Percentiles rank a stretch among this genome's conserved stretches.
Evolutionary conservation across 2,888 invertebrate genomes (phyloP).

Genomic region (Andrena camellia): DNA sequence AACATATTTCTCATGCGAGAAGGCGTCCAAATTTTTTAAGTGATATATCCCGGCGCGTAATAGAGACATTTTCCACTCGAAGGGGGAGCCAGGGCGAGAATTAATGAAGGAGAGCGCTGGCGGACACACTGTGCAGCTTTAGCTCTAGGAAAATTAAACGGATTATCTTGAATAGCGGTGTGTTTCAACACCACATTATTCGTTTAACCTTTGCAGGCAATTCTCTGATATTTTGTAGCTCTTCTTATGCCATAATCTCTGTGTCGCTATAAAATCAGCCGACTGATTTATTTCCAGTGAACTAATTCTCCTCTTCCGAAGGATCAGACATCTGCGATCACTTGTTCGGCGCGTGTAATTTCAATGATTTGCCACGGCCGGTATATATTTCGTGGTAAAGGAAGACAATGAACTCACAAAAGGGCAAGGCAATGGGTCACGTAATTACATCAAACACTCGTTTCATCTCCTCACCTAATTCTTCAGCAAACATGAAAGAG

Average conservation of each 20-base stretch:
- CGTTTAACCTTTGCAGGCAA: constrained; percentile 2
- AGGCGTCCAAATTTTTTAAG: constrained; percentile 2
- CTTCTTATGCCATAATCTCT: neutral
- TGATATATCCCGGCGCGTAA: constrained; percentile 1
- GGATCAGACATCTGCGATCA: neutral
- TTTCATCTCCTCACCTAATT: constrained; percentile 3
- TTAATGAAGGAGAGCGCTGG: constrained; percentile 25
- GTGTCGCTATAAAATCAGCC: constrained; percentile 7
- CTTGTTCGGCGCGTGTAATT: neutral
- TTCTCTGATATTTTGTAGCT: constrained; percentile 1
- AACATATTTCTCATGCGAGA: constrained; percentile 2
- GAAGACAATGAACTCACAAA: neutral
- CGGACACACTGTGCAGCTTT: constrained; percentile 12
- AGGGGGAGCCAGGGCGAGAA: constrained; percentile 17
- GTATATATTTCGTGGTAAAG: neutral
- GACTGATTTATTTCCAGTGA: neutral
- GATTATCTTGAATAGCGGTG: constrained; percentile 8
- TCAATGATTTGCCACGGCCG: neutral
- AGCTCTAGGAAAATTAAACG: constrained; percentile 23
- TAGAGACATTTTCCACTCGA: constrained; percentile 33
- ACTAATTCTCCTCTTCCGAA: neutral
- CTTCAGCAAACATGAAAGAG: neutral
- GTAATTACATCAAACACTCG: constrained; percentile 25
- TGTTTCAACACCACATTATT: constrained; percentile 1
- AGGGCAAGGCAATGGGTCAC: constrained; percentile 4